Conservation (phyloP, 2,888 invertebrate species). For the Spisula solida region DNA sequence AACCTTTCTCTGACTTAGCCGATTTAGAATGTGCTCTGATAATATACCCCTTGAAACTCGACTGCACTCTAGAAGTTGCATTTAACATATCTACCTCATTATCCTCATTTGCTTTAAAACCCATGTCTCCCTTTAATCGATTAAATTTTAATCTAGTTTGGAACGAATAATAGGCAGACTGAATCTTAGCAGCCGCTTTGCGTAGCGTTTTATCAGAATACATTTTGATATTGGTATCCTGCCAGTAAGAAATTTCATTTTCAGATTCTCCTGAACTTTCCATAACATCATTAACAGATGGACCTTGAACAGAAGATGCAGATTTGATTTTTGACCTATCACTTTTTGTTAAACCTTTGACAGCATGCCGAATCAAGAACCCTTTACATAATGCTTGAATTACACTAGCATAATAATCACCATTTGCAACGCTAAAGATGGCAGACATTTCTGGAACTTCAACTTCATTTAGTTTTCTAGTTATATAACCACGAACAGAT, state of each 20-base stretch:
- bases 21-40: not conserved
- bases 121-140: not conserved
- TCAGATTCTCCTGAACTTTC: constrained; percentile 17
- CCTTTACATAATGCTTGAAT: constrained; percentile 64
- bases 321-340: constrained; percentile 30
- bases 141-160: constrained; percentile 48
- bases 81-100: not conserved
- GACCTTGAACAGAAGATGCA: constrained; percentile 57
- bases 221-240: constrained; percentile 67
- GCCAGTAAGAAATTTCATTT: constrained; percentile 59
- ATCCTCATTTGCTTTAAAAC: not conserved
- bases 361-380: constrained; percentile 52
- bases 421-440: constrained; percentile 37
- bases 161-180: constrained; percentile 55
- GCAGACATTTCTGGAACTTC: constrained; percentile 8
- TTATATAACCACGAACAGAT: constrained; percentile 57
- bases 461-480: constrained; percentile 48
- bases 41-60: not conserved
- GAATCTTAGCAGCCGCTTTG: constrained; percentile 54
- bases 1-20: not conserved
- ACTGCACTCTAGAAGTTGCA: not conserved
- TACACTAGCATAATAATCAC: constrained; percentile 60
- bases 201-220: constrained; percentile 65
- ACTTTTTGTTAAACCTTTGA: constrained; percentile 6
- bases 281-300: constrained; percentile 26